Evolutionary conservation across 2,888 invertebrate species (phyloP).

Genomic region (Deilephila elpenor): DNA sequence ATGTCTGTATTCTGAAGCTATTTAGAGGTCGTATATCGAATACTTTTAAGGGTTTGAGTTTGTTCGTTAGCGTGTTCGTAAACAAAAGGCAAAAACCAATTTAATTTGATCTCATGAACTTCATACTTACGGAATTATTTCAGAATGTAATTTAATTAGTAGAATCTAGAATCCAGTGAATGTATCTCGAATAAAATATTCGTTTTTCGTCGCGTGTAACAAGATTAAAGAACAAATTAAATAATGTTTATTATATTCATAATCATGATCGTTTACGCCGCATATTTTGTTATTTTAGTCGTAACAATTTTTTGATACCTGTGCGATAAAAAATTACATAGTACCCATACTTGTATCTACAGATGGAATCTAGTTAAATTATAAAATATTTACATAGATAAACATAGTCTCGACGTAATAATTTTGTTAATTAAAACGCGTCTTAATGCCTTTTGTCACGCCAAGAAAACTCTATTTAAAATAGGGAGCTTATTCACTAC

Average conservation of each 20-base stretch:
- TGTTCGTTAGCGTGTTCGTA: neutral
- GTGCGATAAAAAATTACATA: neutral
- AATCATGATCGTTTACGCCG: neutral
- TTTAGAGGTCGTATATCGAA: neutral
- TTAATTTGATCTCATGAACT: neutral
- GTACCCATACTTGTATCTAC: neutral
- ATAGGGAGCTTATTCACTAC: slow-evolving; percentile 20
- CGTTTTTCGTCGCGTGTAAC: neutral
- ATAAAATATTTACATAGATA: slow-evolving; percentile 43
- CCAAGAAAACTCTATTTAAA: neutral
- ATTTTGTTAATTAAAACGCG: slow-evolving; percentile 12
- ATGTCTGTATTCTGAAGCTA: slow-evolving; percentile 37
- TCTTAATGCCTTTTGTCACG: slow-evolving; percentile 22
- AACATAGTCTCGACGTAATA: neutral
- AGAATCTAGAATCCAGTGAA: neutral
- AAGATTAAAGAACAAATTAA: neutral
- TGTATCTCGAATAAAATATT: neutral
- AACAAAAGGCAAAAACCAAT: neutral
- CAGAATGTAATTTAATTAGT: neutral
- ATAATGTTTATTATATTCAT: neutral
- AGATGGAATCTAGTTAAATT: slow-evolving; percentile 50
- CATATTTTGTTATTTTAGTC: slow-evolving; percentile 12
- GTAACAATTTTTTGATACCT: slow-evolving; percentile 15
- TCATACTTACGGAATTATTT: neutral
- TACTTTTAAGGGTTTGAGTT: neutral